Conservation (phyloP, 2,888 invertebrate genomes). For the Mesodorylaimus sp. region DNA sequence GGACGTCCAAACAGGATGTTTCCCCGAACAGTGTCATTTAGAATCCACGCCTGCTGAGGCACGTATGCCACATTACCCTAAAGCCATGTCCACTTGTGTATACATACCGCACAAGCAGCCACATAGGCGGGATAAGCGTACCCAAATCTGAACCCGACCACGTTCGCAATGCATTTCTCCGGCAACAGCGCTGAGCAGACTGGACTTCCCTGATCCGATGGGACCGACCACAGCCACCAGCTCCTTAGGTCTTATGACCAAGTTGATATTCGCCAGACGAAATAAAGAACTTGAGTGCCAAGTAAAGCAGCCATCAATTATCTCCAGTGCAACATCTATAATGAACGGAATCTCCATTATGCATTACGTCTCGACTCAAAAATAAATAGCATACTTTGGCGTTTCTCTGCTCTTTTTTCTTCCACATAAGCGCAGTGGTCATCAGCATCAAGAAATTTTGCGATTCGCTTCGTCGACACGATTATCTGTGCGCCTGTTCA, state of each 20-base stretch:
- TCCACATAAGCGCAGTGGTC: no score
- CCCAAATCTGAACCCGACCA: conserved; percentile 56
- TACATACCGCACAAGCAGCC: no score
- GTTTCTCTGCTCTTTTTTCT: no score
- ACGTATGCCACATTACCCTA: conserved; percentile 52
- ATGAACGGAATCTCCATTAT: no score
- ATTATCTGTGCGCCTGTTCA: no score
- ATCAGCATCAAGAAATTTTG: no score
- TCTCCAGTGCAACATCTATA: no score
- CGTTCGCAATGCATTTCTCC: conserved; percentile 71
- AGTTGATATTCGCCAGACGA: conserved; percentile 53
- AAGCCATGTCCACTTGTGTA: no score
- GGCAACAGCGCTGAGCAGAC: conserved; percentile 61
- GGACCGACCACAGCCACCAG: conserved; percentile 68
- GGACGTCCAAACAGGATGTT: conserved; percentile 75
- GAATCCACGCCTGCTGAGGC: no score
- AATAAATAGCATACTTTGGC: no score
- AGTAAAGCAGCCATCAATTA: conserved; percentile 28
- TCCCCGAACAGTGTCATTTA: conserved; percentile 64
- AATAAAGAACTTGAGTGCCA: conserved; percentile 34
- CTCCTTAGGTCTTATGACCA: conserved; percentile 47
- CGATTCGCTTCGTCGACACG: no score
- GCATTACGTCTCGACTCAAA: no score
- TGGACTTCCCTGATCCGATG: conserved; percentile 73
- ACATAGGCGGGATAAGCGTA: conserved; percentile 13